phyloP scores from a whole-genome alignment of 2,113 vertebrate genomes.

The Sarotherodon lohbergeri region DNA sequence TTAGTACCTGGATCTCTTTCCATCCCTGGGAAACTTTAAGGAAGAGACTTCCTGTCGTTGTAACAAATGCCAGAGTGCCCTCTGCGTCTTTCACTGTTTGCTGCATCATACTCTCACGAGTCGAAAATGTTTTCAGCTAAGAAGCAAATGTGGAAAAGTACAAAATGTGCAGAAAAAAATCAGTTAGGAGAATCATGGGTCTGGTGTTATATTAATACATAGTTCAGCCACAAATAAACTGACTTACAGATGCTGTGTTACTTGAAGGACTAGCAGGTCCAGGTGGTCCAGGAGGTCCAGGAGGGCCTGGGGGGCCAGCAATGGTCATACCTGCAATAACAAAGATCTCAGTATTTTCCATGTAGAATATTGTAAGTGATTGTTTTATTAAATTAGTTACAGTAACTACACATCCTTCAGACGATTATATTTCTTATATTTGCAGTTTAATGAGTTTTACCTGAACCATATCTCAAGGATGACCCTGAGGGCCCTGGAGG shows the following conservation, averaged over 20 bases:
- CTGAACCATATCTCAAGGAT: conserved; percentile 74
- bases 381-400: background rate
- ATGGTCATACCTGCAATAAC: conserved; percentile 69
- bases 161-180: background rate
- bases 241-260: conserved; percentile 77
- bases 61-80: conserved; percentile 81
- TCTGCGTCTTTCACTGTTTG: conserved; percentile 76
- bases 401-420: background rate
- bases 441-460: conserved; percentile 42
- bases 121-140: conserved; percentile 74
- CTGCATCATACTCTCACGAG: conserved; percentile 79
- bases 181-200: accelerated
- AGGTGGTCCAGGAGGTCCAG: conserved; percentile 86
- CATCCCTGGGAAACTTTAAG: conserved; percentile 87
- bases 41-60: conserved; percentile 79
- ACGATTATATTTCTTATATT: background rate
- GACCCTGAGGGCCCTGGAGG: conserved; percentile 75
- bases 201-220: background rate
- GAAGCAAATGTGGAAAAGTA: background rate
- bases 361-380: background rate
- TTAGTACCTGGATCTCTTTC: conserved; percentile 87
- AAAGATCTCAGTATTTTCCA: background rate
- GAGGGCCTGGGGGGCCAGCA: conserved; percentile 84
- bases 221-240: accelerated
- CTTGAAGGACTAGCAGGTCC: conserved; percentile 51